Evolutionary conservation across 2,888 invertebrate genomes (phyloP).

Genomic region (Thalpophila matura): DNA sequence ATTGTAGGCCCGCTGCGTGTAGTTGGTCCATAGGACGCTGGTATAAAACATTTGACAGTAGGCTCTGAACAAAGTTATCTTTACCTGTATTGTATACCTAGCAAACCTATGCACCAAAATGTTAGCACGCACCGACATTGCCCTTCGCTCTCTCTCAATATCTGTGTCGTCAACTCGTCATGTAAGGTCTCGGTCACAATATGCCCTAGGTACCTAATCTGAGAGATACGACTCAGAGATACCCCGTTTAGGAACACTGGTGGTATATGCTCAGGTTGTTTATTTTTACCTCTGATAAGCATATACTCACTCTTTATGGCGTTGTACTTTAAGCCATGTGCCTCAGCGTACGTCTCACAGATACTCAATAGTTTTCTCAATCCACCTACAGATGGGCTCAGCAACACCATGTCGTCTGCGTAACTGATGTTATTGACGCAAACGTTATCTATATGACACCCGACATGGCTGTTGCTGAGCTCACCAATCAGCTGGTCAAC

Average conservation of each 20-base stretch:
- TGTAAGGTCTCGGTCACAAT: constrained; percentile 9
- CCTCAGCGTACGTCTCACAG: no score
- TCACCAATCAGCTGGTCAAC: no score
- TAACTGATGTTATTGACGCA: constrained; percentile 12
- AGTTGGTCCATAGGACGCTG: neutral
- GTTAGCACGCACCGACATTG: no score
- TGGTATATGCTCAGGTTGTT: no score
- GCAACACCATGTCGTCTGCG: constrained; percentile 7
- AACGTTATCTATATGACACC: neutral
- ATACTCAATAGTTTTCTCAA: neutral
- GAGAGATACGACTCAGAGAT: neutral
- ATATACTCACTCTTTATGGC: no score
- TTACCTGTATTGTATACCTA: no score
- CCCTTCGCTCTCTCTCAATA: constrained; percentile 37
- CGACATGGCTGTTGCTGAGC: neutral
- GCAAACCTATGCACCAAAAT: no score
- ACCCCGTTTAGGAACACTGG: no score
- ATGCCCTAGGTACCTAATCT: constrained; percentile 24
- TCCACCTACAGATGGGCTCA: neutral
- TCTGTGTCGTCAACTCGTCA: constrained; percentile 1
- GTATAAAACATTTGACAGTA: constrained; percentile 6
- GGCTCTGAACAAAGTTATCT: no score
- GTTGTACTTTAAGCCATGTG: no score
- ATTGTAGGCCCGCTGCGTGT: neutral
- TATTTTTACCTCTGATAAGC: no score